These are phyloP conservation scores for Azorinus chamasolen DNA, from an alignment of 2,888 invertebrate genomes.

Conservation along the genomic window DNA sequence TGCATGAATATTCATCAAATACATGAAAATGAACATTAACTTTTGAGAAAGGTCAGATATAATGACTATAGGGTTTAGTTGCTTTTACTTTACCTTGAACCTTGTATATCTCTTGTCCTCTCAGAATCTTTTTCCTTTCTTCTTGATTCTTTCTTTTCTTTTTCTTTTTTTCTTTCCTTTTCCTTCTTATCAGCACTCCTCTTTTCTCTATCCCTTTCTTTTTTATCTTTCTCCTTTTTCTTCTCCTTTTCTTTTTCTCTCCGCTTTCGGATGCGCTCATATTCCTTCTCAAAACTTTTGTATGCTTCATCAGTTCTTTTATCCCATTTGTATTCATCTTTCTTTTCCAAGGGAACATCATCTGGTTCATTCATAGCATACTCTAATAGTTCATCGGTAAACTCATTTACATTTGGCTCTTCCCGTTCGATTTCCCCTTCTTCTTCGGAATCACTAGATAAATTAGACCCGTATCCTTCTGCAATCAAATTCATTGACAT, in stretches of 20 bases:
- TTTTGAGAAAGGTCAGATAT: too few relatives aligned
- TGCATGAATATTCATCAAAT: too few relatives aligned
- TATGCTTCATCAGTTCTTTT: constrained; percentile 39
- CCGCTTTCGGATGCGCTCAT: constrained; percentile 51
- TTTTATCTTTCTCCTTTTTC: constrained; percentile 46
- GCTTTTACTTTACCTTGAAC: constrained; percentile 48
- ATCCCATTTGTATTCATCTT: background rate
- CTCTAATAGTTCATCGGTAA: constrained; percentile 62
- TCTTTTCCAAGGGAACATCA: background rate
- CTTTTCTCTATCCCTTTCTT: constrained; percentile 34
- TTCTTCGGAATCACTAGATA: constrained; percentile 82
- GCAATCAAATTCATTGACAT: constrained; percentile 78
- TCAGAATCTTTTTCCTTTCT: constrained; percentile 52
- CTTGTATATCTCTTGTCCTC: too few relatives aligned
- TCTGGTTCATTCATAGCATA: constrained; percentile 63
- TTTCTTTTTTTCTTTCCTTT: constrained; percentile 49
- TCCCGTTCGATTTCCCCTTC: constrained; percentile 84
- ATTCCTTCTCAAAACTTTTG: constrained; percentile 56
- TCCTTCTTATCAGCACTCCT: constrained; percentile 55
- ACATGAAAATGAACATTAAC: too few relatives aligned
- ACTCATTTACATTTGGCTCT: constrained; percentile 53
- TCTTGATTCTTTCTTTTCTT: constrained; percentile 51
- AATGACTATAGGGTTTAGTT: too few relatives aligned
- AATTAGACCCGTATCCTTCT: constrained; percentile 75
- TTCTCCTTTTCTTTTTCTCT: constrained; percentile 56